A percentile compares a stretch with the other conserved stretches of the same genome.
Conservation (phyloP, 2,797 vertebrate genomes). For the Eulemur rubriventer region DNA sequence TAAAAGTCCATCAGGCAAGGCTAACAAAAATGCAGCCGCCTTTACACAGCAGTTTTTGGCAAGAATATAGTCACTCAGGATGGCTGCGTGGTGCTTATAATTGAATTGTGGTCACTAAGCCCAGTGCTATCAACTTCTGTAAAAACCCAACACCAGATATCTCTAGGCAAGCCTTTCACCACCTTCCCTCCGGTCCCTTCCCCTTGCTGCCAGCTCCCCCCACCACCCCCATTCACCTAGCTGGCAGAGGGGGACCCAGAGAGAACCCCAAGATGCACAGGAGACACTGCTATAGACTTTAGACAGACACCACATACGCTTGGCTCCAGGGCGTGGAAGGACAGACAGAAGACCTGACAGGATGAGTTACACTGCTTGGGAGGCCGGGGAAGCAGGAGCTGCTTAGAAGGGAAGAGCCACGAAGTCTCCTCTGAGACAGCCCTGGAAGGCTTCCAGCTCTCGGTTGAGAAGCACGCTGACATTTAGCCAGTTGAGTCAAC, state of each 20-base stretch:
- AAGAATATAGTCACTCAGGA: slow-evolving; percentile 74
- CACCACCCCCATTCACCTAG: neutral
- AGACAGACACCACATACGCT: slow-evolving; percentile 20
- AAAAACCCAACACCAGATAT: slow-evolving; percentile 78
- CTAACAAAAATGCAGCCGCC: slow-evolving; percentile 76
- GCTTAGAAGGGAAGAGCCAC: slow-evolving; percentile 74
- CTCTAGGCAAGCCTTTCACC: slow-evolving; percentile 67
- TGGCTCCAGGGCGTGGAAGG: slow-evolving; percentile 77
- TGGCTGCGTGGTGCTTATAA: slow-evolving; percentile 69
- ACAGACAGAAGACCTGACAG: slow-evolving; percentile 77
- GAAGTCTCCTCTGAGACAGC: slow-evolving; percentile 74
- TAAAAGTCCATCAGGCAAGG: slow-evolving; percentile 80
- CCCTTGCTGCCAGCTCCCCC: neutral
- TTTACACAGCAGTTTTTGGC: slow-evolving; percentile 80
- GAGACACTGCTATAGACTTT: slow-evolving; percentile 47
- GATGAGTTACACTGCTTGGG: slow-evolving; percentile 55
- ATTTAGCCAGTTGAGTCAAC: slow-evolving; percentile 82
- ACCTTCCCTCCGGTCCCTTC: neutral
- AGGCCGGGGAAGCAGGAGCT: slow-evolving; percentile 52
- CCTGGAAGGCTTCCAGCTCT: slow-evolving; percentile 79
- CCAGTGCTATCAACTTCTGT: slow-evolving; percentile 78
- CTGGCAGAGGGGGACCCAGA: slow-evolving; percentile 17
- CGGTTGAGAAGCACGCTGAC: slow-evolving; percentile 83
- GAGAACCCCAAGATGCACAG: slow-evolving; percentile 59
- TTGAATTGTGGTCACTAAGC: slow-evolving; percentile 82